Evolutionary conservation across 2,797 vertebrate genomes (phyloP).

Genomic region (Crocodylus rhombifer): DNA sequence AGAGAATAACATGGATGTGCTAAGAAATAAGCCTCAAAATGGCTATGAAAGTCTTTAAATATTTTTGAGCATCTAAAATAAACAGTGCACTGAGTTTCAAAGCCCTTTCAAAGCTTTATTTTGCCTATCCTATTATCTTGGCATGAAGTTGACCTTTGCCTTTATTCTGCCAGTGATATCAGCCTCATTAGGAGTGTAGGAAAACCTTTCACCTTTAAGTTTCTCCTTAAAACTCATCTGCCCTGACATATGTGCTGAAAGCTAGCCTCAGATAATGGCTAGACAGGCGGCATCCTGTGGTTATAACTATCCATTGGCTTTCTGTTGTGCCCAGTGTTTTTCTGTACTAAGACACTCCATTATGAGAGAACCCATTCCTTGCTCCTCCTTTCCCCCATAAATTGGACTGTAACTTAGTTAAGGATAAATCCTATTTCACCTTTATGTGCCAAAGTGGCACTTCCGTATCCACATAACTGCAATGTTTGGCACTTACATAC

Average conservation of each 20-base stretch:
- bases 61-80: background rate
- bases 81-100: background rate
- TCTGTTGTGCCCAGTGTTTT: background rate
- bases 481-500: too few species aligned
- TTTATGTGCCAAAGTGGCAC: too few species aligned
- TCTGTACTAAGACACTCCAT: background rate
- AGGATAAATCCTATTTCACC: too few species aligned
- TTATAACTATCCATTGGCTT: background rate
- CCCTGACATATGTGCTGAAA: background rate
- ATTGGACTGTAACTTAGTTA: background rate
- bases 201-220: background rate
- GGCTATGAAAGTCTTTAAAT: background rate
- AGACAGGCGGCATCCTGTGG: background rate
- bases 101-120: background rate
- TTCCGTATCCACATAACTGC: too few species aligned
- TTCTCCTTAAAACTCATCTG: background rate
- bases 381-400: background rate
- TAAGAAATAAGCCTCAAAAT: background rate
- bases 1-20: background rate
- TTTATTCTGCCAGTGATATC: background rate
- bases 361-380: background rate
- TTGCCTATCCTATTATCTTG: background rate
- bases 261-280: background rate
- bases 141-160: background rate
- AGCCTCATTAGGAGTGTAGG: background rate